A percentile compares a stretch with the other conserved stretches of the same genome.
Conservation (phyloP, 2,113 vertebrate species). For the Chiloscyllium plagiosum region DNA sequence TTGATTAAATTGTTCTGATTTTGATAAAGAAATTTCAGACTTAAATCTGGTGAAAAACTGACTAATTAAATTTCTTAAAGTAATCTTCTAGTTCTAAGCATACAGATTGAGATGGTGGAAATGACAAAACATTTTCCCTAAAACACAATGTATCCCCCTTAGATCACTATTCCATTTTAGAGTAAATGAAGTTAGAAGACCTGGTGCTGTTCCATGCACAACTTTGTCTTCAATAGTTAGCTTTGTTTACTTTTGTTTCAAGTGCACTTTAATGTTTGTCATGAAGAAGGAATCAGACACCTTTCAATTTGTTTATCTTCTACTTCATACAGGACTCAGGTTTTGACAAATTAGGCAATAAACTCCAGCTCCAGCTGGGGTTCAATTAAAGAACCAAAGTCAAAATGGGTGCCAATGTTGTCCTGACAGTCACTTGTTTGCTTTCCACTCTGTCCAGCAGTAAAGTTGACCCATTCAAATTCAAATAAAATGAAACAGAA, state of each 20-base stretch:
- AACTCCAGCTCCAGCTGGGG: slow-evolving; percentile 57
- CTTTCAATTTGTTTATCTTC: slow-evolving; percentile 62
- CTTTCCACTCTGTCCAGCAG: slow-evolving; percentile 61
- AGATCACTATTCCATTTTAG: neutral
- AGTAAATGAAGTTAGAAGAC: neutral
- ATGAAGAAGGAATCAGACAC: slow-evolving; percentile 48
- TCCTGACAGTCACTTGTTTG: slow-evolving; percentile 62
- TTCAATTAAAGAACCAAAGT: slow-evolving; percentile 50
- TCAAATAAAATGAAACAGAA: slow-evolving; percentile 57
- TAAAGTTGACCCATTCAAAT: slow-evolving; percentile 61
- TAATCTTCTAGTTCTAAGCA: neutral
- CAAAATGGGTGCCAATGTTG: slow-evolving; percentile 18
- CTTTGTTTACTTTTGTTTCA: slow-evolving; percentile 39
- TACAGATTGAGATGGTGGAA: neutral
- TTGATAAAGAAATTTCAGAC: neutral
- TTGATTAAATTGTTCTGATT: neutral
- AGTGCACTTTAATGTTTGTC: slow-evolving; percentile 44
- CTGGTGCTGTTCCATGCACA: neutral
- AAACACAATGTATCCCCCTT: neutral
- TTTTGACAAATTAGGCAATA: slow-evolving; percentile 63
- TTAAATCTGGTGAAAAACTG: neutral
- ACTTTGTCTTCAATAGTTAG: neutral
- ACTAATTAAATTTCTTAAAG: neutral
- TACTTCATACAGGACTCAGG: slow-evolving; percentile 56
- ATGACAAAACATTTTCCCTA: slow-evolving; percentile 46